Evolutionary conservation across 2,888 invertebrate species (phyloP).

Genomic region (Sarcophaga caerulescens): DNA sequence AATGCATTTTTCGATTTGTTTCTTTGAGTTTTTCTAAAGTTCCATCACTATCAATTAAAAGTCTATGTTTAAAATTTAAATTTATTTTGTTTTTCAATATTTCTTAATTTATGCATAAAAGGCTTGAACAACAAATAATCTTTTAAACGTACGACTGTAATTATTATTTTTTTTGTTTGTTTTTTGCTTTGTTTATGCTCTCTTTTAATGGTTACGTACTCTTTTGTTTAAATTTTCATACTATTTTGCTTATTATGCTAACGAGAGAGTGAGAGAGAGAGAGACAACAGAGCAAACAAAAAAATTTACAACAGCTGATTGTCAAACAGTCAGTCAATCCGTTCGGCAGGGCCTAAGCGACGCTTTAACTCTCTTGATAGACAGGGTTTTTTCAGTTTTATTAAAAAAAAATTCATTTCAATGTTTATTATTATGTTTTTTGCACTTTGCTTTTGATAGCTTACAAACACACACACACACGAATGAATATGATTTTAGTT

Average conservation of each 20-base stretch:
- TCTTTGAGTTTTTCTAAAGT: slow-evolving; percentile 3
- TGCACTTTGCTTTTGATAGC: neutral
- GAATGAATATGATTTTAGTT: neutral
- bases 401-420: slow-evolving; percentile 11
- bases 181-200: neutral
- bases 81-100: too few relatives aligned
- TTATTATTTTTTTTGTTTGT: too few relatives aligned
- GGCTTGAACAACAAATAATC: neutral
- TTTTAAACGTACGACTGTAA: neutral
- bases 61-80: neutral
- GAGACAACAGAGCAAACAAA: neutral
- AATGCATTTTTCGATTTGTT: neutral
- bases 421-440: neutral
- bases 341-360: neutral
- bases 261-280: neutral
- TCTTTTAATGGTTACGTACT: neutral
- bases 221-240: neutral
- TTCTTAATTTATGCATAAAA: too few relatives aligned
- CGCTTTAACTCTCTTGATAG: slow-evolving; percentile 19
- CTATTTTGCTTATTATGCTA: neutral
- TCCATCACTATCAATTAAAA: slow-evolving; percentile 35
- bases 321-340: slow-evolving; percentile 13
- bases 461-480: neutral
- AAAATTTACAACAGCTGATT: slow-evolving; percentile 54
- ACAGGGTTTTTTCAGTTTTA: slow-evolving; percentile 37